Conservation (phyloP, 2,888 invertebrate genomes). For the Platycnemis pennipes region DNA sequence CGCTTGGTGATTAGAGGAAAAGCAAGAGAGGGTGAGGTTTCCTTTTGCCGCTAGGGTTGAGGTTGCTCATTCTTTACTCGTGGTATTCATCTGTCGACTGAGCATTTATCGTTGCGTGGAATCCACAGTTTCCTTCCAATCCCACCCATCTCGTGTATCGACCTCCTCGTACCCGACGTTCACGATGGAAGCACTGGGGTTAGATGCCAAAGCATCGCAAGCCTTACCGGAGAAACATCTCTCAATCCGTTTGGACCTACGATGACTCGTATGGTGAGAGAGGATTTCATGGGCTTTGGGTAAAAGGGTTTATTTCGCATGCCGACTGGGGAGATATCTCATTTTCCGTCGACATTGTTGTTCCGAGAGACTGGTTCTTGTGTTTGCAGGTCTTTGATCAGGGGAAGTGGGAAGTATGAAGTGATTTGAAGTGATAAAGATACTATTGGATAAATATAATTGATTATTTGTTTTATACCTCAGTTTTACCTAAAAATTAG, state of each 20-base stretch:
- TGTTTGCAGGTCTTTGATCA: background rate
- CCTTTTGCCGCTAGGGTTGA: conserved; percentile 19
- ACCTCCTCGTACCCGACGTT: background rate
- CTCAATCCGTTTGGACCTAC: conserved; percentile 28
- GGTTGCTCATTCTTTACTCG: conserved; percentile 31
- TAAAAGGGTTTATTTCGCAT: background rate
- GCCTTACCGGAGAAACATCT: conserved; percentile 35
- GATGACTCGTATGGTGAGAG: conserved; percentile 5
- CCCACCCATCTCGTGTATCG: conserved; percentile 1
- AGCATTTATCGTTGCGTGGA: background rate
- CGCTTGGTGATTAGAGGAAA: conserved; percentile 46
- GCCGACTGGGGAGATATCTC: background rate
- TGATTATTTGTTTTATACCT: too few species aligned
- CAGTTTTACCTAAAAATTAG: too few species aligned
- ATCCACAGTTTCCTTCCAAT: conserved; percentile 10
- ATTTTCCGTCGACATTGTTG: background rate
- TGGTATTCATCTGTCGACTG: conserved; percentile 3
- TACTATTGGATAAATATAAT: too few species aligned
- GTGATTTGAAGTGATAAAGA: conserved; percentile 10
- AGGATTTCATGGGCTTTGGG: background rate
- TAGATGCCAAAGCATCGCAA: conserved; percentile 1
- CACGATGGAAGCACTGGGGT: background rate
- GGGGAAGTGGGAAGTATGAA: background rate
- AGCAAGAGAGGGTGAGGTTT: conserved; percentile 11
- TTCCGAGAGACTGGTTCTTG: conserved; percentile 9